phyloP scores from a whole-genome alignment of 2,888 invertebrate species.

The Tenthredo notha region DNA sequence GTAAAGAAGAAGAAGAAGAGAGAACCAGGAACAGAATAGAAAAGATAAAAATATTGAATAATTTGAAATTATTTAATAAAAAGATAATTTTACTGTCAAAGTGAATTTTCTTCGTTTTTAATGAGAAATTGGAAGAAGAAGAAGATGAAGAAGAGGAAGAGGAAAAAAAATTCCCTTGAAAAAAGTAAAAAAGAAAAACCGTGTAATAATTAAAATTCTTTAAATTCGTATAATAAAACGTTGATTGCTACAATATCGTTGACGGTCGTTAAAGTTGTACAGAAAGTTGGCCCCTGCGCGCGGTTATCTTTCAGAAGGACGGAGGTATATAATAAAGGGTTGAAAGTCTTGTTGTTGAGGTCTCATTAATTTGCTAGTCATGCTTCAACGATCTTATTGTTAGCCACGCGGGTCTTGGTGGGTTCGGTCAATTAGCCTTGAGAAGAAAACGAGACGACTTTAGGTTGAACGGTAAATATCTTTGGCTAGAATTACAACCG shows the following conservation, averaged over 20 bases:
- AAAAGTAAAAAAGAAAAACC: not conserved
- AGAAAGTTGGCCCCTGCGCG: not conserved
- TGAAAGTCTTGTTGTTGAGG: slow-evolving; percentile 22
- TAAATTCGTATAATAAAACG: not conserved
- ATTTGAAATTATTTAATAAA: not conserved
- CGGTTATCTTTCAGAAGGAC: not conserved
- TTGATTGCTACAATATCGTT: slow-evolving; percentile 3
- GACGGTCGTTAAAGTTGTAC: not conserved
- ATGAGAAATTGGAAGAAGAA: not conserved
- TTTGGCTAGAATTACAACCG: slow-evolving; percentile 2
- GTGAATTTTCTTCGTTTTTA: not conserved
- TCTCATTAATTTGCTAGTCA: slow-evolving; percentile 24
- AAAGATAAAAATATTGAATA: not conserved
- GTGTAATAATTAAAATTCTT: not conserved
- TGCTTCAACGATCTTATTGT: slow-evolving; percentile 19
- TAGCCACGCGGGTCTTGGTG: not conserved
- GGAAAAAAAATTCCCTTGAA: not conserved
- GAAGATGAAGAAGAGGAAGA: not conserved
- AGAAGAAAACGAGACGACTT: not conserved
- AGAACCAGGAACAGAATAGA: not conserved
- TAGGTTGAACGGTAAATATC: not conserved
- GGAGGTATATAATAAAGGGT: slow-evolving; percentile 13
- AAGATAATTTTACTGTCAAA: not conserved
- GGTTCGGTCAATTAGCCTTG: slow-evolving; percentile 3
- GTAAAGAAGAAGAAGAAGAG: not conserved